Evolutionary conservation across 2,113 vertebrate genomes (phyloP), one percentile per base, ranked within the genome.

Genomic region (Zosterops lateralis): DNA sequence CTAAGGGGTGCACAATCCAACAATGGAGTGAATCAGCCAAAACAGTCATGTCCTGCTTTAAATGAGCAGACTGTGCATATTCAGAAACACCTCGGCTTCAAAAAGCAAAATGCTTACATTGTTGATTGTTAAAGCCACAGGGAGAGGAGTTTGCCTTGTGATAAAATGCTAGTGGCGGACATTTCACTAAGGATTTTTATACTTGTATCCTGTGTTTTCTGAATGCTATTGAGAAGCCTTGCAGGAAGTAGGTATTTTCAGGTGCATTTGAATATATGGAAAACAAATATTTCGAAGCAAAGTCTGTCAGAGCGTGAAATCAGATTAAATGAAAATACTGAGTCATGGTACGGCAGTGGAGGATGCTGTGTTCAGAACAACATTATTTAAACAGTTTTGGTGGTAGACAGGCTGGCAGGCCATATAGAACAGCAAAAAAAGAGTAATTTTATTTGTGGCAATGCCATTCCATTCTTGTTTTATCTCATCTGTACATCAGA

Each of bases 21-120:
- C 91, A 96, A 89, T 77, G 50, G 79, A 90, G 40, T 89, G 94
- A 95, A 87, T 93, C 82, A 95, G 79, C 72, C 90, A 94, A 91
- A 92, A 90, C 75, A 96, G 68, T 64, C 86, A 79, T 79, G 66
- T 62, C 58, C 90, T 83, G 47, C 56, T 92, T 92, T 62, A 77
- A 90, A 96, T 90, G 40, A 90, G 89, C 87, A 79, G 38, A 84
- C 29, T 3, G 5, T 80, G 82, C 45, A 50, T 87, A 81, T 95
- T 90, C 57, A 92, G 82, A 77, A 95, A 87, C 74, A 88, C 54
- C 70, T 92, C 58, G 48, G 75, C 62, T 75, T 87, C 58, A 65
- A 65, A 94, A 84, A 62, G 32, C 32, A 71, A 62, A 92, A 82
- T 75, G 71, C 86, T 78, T 72, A 79, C 29, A 32, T 36, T 82